A percentile compares a stretch with the other conserved stretches of the same genome.
phyloP scores from a whole-genome alignment of 1,140 invertebrate genomes.

The Trichomalopsis sarcophagae region DNA sequence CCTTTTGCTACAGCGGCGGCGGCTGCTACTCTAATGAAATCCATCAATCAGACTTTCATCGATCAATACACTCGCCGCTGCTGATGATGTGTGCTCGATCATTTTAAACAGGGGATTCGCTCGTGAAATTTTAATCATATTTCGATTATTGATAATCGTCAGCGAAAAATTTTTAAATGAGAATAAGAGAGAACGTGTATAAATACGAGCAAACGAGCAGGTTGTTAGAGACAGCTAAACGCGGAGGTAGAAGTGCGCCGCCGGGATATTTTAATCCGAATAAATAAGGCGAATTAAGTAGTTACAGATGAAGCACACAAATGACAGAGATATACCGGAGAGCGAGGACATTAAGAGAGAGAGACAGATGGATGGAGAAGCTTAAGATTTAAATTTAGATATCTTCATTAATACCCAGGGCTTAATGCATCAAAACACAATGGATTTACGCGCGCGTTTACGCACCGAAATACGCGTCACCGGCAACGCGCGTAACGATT shows the following conservation, averaged over 20 bases:
- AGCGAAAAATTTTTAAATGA: too few species aligned
- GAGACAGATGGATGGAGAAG: not conserved
- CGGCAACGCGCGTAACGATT: not conserved
- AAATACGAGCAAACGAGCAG: too few species aligned
- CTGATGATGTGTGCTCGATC: too few species aligned
- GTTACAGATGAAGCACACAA: not conserved
- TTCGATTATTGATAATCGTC: too few species aligned
- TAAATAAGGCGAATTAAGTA: conserved; percentile 28
- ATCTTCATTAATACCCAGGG: conserved; percentile 16
- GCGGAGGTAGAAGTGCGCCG: too few species aligned
- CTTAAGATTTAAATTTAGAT: conserved; percentile 45
- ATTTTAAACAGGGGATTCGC: not conserved
- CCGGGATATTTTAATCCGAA: not conserved
- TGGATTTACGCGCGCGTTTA: not conserved
- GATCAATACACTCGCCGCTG: not conserved
- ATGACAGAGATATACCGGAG: conserved; percentile 25
- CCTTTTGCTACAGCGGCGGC: not conserved
- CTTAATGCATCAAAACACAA: conserved; percentile 20
- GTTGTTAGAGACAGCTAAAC: too few species aligned
- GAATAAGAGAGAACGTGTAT: too few species aligned
- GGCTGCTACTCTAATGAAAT: not conserved
- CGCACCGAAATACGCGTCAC: not conserved
- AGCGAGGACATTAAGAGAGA: conserved; percentile 16
- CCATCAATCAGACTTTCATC: conserved; percentile 23
- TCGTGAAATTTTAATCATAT: too few species aligned